Conservation (phyloP, 2,888 invertebrate genomes). For the Thera britannica region DNA sequence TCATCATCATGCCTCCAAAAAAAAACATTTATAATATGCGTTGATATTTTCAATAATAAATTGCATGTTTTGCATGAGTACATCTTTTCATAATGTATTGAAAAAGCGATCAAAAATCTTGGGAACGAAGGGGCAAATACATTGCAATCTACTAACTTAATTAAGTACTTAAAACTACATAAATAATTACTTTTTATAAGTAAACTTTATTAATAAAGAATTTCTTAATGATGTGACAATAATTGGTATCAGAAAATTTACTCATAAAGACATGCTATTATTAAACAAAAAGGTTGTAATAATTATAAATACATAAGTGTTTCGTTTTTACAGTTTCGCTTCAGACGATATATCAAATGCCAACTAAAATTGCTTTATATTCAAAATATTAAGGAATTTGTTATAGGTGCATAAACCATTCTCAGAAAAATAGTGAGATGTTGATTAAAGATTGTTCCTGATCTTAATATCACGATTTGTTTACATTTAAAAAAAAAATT, state of each 20-base stretch:
- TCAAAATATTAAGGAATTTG: not conserved
- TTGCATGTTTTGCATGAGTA: too few relatives aligned
- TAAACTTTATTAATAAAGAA: not conserved
- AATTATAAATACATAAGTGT: constrained; percentile 2
- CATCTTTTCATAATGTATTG: too few relatives aligned
- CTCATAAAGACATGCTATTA: not conserved
- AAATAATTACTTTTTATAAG: not conserved
- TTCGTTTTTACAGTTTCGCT: not conserved
- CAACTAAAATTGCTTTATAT: constrained; percentile 13
- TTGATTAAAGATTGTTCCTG: too few relatives aligned
- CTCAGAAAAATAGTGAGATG: too few relatives aligned
- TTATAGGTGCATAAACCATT: too few relatives aligned
- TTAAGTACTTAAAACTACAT: not conserved
- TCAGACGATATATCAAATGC: not conserved
- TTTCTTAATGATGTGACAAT: not conserved
- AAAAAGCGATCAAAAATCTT: too few relatives aligned
- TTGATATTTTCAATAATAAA: too few relatives aligned
- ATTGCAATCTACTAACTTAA: not conserved
- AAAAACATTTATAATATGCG: too few relatives aligned
- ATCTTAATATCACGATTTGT: too few relatives aligned
- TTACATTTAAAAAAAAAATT: too few relatives aligned
- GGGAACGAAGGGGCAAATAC: not conserved
- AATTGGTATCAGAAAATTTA: not conserved
- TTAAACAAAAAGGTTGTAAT: constrained; percentile 3
- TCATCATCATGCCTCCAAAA: too few relatives aligned